A percentile compares a stretch with the other conserved stretches of the same genome.
phyloP scores from a whole-genome alignment of 2,797 vertebrate genomes.

The Centropyge bicolor region DNA sequence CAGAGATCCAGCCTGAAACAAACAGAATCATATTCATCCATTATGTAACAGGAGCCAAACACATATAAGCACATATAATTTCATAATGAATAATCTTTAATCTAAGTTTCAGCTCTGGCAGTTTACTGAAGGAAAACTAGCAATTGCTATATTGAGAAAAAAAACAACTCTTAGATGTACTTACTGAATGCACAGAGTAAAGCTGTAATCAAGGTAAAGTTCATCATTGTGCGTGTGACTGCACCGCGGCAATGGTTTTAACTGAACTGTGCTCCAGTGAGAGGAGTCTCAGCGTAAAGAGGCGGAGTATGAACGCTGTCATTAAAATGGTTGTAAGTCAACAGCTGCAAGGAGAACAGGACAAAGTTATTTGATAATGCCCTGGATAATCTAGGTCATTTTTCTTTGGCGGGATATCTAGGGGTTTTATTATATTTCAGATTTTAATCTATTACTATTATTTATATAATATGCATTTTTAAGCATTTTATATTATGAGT shows the following conservation, averaged over 20 bases:
- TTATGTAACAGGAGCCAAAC: background rate
- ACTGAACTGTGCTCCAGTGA: conserved; percentile 1
- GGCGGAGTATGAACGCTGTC: background rate
- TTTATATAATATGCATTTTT: too few relatives aligned
- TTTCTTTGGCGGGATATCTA: too few relatives aligned
- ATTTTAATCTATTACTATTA: too few relatives aligned
- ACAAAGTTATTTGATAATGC: background rate
- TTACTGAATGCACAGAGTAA: background rate
- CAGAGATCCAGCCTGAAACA: conserved; percentile 32
- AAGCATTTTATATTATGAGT: too few relatives aligned
- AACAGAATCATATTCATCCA: background rate
- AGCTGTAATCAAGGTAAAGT: background rate
- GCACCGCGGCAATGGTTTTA: background rate
- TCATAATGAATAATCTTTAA: background rate
- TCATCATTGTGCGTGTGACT: background rate
- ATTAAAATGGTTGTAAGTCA: background rate
- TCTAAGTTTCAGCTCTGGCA: background rate
- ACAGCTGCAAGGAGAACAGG: background rate
- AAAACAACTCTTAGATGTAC: background rate
- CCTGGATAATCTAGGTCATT: background rate
- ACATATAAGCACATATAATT: background rate
- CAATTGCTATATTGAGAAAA: background rate
- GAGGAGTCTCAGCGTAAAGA: background rate
- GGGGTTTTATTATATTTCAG: too few relatives aligned
- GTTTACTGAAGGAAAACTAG: background rate